These are phyloP conservation scores for Poicephalus meyeri DNA, from an alignment of 2,113 vertebrate species.

Conservation along the genomic window DNA sequence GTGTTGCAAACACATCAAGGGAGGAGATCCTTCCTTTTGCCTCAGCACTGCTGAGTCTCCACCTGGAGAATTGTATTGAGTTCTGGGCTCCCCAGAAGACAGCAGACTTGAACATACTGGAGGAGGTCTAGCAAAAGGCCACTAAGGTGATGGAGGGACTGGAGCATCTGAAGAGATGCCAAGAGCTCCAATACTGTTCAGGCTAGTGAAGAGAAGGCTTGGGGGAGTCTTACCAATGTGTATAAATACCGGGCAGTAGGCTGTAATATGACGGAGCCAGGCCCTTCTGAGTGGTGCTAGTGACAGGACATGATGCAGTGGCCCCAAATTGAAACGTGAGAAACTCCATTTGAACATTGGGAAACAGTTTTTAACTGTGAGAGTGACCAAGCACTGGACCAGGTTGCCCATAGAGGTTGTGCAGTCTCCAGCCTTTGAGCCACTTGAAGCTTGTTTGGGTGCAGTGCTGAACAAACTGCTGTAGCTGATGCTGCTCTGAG, in stretches of 20 bases:
- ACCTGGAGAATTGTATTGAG: neutral
- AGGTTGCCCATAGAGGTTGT: neutral
- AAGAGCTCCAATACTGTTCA: neutral
- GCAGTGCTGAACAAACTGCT: rapidly evolving
- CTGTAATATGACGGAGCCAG: neutral
- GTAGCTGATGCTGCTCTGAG: neutral
- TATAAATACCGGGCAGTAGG: neutral
- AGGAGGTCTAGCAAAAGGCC: neutral
- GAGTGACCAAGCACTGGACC: neutral
- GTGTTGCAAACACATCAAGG: neutral
- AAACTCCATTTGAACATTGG: neutral
- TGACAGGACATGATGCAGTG: neutral
- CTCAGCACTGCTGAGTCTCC: neutral
- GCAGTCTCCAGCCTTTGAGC: neutral
- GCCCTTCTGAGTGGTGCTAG: neutral
- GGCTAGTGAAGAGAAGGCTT: neutral
- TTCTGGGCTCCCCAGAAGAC: neutral
- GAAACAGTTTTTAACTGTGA: neutral
- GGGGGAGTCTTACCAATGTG: neutral
- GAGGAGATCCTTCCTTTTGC: neutral
- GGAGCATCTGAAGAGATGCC: neutral
- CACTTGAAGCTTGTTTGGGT: neutral
- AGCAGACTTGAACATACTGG: neutral
- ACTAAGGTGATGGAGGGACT: neutral
- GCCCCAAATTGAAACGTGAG: neutral